Evolutionary conservation across 2,113 vertebrate genomes (phyloP).

Genomic region (Protobothrops mucrosquamatus): DNA sequence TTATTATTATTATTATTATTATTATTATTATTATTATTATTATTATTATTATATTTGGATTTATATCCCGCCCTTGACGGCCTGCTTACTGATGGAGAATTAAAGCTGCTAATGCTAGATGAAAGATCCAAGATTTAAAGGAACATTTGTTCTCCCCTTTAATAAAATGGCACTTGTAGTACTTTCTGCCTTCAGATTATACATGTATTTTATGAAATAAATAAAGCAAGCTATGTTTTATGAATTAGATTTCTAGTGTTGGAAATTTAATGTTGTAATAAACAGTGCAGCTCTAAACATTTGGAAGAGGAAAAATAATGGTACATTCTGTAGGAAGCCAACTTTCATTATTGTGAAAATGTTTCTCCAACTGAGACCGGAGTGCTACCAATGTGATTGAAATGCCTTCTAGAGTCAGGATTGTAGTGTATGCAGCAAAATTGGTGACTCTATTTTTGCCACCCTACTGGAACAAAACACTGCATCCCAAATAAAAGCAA

Average conservation of each 20-base stretch:
- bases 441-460: not conserved
- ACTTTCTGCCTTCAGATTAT: not conserved
- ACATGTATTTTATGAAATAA: not conserved
- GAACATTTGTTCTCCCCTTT: not conserved
- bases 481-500: not conserved
- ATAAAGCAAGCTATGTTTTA: not conserved
- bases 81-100: not conserved
- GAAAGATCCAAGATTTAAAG: not conserved
- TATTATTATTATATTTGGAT: no score
- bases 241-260: not conserved
- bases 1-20: no score
- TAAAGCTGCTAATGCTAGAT: not conserved
- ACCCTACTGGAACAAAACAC: slow-evolving; percentile 2
- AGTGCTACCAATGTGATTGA: not conserved
- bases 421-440: not conserved
- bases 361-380: not conserved
- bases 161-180: not conserved
- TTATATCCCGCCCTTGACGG: no score
- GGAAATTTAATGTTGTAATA: not conserved
- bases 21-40: no score
- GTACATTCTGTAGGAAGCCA: not conserved
- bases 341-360: not conserved
- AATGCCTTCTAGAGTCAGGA: not conserved
- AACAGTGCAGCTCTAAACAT: not conserved
- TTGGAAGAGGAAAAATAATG: not conserved